Base-by-base conservation (phyloP, 2,797 vertebrate genomes). In the Hippopotamyrus pictus region DNA sequence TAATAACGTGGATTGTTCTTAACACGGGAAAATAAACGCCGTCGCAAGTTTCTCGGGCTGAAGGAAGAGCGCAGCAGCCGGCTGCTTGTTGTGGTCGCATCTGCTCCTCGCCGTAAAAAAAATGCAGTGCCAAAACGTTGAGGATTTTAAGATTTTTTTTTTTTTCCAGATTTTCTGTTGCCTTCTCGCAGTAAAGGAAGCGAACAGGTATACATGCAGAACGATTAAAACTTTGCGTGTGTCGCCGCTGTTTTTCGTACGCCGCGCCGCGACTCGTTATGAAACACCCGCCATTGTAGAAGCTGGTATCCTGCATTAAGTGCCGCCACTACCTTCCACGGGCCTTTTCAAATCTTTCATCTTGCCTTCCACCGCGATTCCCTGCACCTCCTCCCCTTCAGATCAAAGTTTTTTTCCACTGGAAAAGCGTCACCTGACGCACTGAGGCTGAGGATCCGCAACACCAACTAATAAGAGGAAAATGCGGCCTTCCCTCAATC, bases 1-100 rank as follows among this genome's bases (percentile, higher is more conserved):
- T 86, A 89, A 86, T 86, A 65, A 86, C 22, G 33, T 12, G 29
- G 88, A 86, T 50, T 83, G 46, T 89, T 59, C 44, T 86, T 86
- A 89, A 89, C 69, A 46, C 82, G 12, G 19, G 25, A 29, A 88
- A 76, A 51, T 44, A 89, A 89, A 59, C 53, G 82, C 12, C 9
- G 11, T 3, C 8, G 25, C 41, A 14, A 1, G 46, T 4, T n/a
- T n/a, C n/a, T n/a, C n/a, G n/a, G n/a, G n/a, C n/a, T n/a, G n/a
- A n/a, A n/a, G n/a, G 37, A 41, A 41, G 41, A 41, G 41, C 33
- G 14, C 57, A 29, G 29, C 33, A 19, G 46, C 29, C n/a, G 50
- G 12, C 7, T 2, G 53, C 33, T 54, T 54, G 76, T 54, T 41
- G 41, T 25, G n/a, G 48, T 41, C 17, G 9, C 51, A 83, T 83